Evolutionary conservation across 2,113 vertebrate species (phyloP).

Genomic region (Origma solitaria): DNA sequence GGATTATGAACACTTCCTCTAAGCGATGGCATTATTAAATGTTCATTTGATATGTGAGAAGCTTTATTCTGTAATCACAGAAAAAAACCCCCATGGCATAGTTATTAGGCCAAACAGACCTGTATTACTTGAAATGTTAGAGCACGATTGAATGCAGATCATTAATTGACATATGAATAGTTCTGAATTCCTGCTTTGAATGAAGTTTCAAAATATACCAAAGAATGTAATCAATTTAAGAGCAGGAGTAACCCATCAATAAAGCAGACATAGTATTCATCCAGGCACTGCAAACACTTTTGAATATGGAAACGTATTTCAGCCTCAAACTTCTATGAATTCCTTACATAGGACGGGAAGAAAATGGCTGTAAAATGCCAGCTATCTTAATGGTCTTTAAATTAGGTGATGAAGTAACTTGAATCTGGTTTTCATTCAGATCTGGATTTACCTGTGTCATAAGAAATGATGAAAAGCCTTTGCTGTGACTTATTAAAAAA

Average conservation of each 20-base stretch:
- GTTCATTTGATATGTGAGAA: background rate
- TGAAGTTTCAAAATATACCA: background rate
- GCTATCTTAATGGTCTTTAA: background rate
- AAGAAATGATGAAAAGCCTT: background rate
- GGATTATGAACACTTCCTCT: slow-evolving; percentile 3
- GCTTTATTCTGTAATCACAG: background rate
- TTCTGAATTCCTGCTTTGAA: background rate
- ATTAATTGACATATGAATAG: background rate
- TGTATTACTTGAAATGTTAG: background rate
- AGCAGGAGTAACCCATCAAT: background rate
- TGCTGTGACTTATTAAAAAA: background rate
- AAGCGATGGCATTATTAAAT: background rate
- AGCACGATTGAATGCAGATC: background rate
- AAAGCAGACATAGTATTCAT: background rate
- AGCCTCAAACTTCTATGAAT: background rate
- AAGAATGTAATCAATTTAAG: background rate
- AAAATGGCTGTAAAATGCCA: background rate
- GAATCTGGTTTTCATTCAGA: background rate
- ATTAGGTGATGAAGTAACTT: background rate
- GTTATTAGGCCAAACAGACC: background rate
- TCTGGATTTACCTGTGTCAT: background rate
- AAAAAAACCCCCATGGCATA: background rate
- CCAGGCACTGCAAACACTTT: background rate
- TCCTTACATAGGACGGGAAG: background rate
- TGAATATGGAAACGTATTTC: background rate